Base-by-base conservation (phyloP, 37 sponge, comb jelly and placozoan genomes). In the Ianthella basta region DNA sequence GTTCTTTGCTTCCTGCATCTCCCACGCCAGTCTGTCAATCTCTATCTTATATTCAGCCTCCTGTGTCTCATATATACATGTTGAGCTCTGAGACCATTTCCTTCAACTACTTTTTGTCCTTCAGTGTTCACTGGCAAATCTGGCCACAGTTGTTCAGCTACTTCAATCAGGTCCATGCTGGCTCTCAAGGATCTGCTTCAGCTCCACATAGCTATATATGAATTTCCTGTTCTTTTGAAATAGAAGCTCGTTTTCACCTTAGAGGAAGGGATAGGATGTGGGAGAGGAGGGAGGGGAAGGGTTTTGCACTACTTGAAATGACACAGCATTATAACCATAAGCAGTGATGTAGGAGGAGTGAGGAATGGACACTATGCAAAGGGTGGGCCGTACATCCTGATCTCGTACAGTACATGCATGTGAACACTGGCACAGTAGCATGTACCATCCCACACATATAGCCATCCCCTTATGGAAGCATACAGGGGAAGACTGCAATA, bases 91-190 rank as follows among this genome's bases (percentile, higher is more conserved):
- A 94, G n/a, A 95, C 95, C 97, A 99, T 98, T 56, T 90, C 89
- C 94, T 97, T 99, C 94, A 99, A 90, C 85, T 99, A 97, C 61
- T 97, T 99, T 80, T 99, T 99, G 86, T 97, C 97, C 84, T 97
- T 95, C 41, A 99, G 91, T n/a, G 97, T 95, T 72, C 97, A 97
- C 84, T 99, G 99, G 86, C 97, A 99, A 56, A 99, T 91, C 79
- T 94, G 96, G n/a, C n/a, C n/a, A n/a, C 32, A 99, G 90, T 80
- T 99, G 99, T 83, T 99, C 96, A 32, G 96, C 98, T 53, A 99
- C 97, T 81, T 99, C n/a, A n/a, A n/a, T n/a, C 99, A 4, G 99
- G 99, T n/a, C 99, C 99, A 33, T 97, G 99, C 82, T 99, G 98
- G 63, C 98, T 88, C 72, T 92, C 93, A 15, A 99, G 89, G 54